Evolutionary conservation across 1,140 invertebrate species (phyloP), one percentile per base, ranked within the genome.

Genomic region (Mamestra configurata): DNA sequence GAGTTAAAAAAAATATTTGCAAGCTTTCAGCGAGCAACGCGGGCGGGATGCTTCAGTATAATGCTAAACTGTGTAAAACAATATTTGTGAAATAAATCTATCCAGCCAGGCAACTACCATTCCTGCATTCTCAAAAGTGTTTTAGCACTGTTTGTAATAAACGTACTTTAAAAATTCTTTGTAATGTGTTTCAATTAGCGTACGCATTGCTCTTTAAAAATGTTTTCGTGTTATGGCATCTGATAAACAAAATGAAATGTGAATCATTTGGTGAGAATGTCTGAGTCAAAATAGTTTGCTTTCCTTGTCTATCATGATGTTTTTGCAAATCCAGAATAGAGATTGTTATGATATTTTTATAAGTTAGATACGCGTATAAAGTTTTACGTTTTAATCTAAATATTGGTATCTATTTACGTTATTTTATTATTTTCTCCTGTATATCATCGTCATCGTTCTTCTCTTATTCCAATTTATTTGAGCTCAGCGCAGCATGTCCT

Each of bases 1-100:
- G 13, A 31, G 15, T n/a, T 61, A 13, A 35, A 35, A 57, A 24
- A 20, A 11, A n/a, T 31, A 11, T 61, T 61, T 31, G 15, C 1
- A 59, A 59, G 24, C 4, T 61, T 61, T 61, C 57, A 61, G 27
- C 27, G 15, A 35, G 15, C 7, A 18, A 27, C 22, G 22, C n/a
- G n/a, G n/a, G n/a, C n/a, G n/a, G n/a, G 11, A 57, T 20, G 11
- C 10, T 61, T 61, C 31, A 35, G 57, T 61, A 6, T 35, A 35
- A 61, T 24, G 22, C 27, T 35, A 61, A n/a, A 18, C 13, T 6
- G 15, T 61, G n/a, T n/a, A n/a, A n/a, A n/a, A n/a, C n/a, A n/a
- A n/a, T n/a, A 37, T 35, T 64, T 46, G 37, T 24, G 8, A 46
- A 68, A 15, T 68, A 24, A 68, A 24, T 68, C 24, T 68, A 68